Percentiles rank a stretch among this genome's conserved stretches.
Evolutionary conservation across 2,888 invertebrate species (phyloP).

Genomic region (Rotaria macrura): DNA sequence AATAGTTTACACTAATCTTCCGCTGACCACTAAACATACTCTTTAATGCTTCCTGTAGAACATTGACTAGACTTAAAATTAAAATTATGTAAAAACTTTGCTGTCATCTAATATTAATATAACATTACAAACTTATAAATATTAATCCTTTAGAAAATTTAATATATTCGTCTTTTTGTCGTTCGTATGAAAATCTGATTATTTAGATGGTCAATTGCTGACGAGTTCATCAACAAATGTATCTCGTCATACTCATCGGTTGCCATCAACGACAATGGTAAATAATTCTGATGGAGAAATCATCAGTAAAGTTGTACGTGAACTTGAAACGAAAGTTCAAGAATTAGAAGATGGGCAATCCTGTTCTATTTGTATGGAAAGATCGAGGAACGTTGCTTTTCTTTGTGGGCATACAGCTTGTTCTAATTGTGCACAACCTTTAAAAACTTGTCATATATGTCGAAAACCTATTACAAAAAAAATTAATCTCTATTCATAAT

Average conservation of each 20-base stretch:
- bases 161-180: too few species aligned
- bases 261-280: neutral
- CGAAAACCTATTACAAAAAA: conserved; percentile 65
- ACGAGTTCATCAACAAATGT: neutral
- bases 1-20: too few species aligned
- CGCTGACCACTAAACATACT: too few species aligned
- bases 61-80: too few species aligned
- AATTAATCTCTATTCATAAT: conserved; percentile 56
- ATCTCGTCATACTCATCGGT: neutral
- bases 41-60: too few species aligned
- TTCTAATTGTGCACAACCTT: conserved; percentile 66
- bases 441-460: conserved; percentile 76
- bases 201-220: conserved; percentile 10
- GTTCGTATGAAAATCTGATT: too few species aligned
- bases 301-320: conserved; percentile 20
- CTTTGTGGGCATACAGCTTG: conserved; percentile 79
- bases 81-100: too few species aligned
- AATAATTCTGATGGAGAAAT: neutral
- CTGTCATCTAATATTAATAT: too few species aligned
- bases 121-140: too few species aligned
- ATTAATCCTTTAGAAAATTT: too few species aligned
- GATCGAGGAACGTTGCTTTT: conserved; percentile 68
- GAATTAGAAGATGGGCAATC: conserved; percentile 75
- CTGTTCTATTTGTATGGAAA: conserved; percentile 78
- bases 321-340: conserved; percentile 64